Conservation (phyloP, 2,888 invertebrate species). For the Epinotia bilunana region DNA sequence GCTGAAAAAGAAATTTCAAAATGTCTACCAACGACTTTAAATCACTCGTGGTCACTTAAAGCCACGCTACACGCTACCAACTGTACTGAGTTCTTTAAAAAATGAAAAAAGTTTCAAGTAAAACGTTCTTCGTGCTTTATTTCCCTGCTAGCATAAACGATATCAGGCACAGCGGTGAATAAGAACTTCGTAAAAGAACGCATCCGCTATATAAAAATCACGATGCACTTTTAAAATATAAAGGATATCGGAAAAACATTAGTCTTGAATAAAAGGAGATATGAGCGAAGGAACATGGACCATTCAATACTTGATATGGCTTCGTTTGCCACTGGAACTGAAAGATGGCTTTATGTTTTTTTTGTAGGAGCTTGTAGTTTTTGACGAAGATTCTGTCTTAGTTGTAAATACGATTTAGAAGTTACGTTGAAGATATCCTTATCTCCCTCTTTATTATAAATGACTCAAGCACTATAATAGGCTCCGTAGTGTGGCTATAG, state of each 20-base stretch:
- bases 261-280: conserved; percentile 68
- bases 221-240: conserved; percentile 70
- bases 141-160: conserved; percentile 17
- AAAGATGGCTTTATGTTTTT: conserved; percentile 20
- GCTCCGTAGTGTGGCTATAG: too few species aligned
- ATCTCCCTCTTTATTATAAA: too few species aligned
- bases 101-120: not conserved
- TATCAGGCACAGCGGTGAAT: conserved; percentile 31
- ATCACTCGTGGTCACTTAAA: too few species aligned
- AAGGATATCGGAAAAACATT: conserved; percentile 77
- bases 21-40: too few species aligned
- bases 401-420: not conserved
- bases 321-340: conserved; percentile 20
- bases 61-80: not conserved
- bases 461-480: too few species aligned
- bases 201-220: conserved; percentile 56
- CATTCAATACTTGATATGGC: conserved; percentile 39
- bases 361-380: not conserved
- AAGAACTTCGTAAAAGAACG: conserved; percentile 55
- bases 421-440: too few species aligned
- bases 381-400: not conserved
- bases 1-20: too few species aligned
- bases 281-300: conserved; percentile 53
- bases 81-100: not conserved
- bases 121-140: not conserved